These are phyloP conservation scores for Macrobrachium rosenbergii DNA, from an alignment of 1,140 invertebrate genomes.

Conservation along the genomic window DNA sequence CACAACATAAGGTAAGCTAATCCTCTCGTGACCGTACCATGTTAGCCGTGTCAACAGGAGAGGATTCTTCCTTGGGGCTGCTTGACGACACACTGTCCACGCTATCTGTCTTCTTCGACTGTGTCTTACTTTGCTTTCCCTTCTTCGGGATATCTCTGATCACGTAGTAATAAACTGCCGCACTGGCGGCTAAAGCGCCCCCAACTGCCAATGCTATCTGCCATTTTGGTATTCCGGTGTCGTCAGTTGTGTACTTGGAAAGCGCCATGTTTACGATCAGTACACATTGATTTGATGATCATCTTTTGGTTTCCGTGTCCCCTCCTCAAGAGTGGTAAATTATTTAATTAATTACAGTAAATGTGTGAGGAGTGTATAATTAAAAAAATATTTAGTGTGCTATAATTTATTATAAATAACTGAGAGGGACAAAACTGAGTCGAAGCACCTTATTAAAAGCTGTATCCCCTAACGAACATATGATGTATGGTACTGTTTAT, in stretches of 20 bases:
- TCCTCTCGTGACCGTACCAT: not conserved
- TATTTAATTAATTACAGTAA: too few relatives aligned
- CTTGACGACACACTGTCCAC: slow-evolving; percentile 11
- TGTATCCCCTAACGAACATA: too few relatives aligned
- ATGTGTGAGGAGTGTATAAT: too few relatives aligned
- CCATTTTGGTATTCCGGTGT: slow-evolving; percentile 74
- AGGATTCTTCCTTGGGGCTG: too few relatives aligned
- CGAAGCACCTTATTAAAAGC: too few relatives aligned
- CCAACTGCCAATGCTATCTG: slow-evolving; percentile 84
- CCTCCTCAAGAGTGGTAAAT: too few relatives aligned
- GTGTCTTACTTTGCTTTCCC: slow-evolving; percentile 35
- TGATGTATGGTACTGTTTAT: too few relatives aligned
- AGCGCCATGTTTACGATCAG: slow-evolving; percentile 65
- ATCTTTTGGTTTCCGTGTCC: not conserved
- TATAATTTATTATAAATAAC: too few relatives aligned
- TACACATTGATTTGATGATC: not conserved
- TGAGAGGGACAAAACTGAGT: too few relatives aligned
- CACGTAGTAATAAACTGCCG: slow-evolving; percentile 86
- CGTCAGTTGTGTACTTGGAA: slow-evolving; percentile 53
- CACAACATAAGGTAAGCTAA: too few relatives aligned
- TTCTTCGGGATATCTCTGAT: slow-evolving; percentile 74
- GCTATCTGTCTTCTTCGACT: slow-evolving; percentile 31
- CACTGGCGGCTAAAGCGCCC: slow-evolving; percentile 78
- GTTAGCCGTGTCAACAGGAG: slow-evolving; percentile 14
- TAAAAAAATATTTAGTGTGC: too few relatives aligned